phyloP scores from a whole-genome alignment of 2,797 vertebrate species.

The Clarias laeviceps region DNA sequence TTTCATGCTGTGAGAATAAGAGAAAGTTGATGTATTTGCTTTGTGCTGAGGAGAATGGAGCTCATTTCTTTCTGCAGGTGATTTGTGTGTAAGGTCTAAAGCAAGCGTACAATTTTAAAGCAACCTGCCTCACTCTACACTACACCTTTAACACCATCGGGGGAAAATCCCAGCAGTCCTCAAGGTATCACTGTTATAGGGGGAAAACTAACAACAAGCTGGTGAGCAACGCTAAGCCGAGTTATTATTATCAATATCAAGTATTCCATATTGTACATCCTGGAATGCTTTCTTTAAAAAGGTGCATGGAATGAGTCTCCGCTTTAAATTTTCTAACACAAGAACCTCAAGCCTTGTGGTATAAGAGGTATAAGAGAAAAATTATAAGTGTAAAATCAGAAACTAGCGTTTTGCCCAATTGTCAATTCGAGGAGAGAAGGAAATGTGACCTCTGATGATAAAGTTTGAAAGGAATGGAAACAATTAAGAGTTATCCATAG shows the following conservation, averaged over 20 bases:
- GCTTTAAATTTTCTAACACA: no score
- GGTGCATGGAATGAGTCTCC: background rate
- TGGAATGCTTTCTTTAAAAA: background rate
- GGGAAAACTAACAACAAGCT: no score
- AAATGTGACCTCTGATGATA: no score
- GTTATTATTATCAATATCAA: background rate
- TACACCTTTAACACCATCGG: background rate
- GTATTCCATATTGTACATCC: background rate
- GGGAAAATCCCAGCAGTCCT: background rate
- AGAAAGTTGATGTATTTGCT: conserved; percentile 27
- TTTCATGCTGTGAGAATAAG: conserved; percentile 31
- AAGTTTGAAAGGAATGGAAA: no score
- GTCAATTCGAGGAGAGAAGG: no score
- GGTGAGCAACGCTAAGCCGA: background rate
- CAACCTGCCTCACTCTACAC: background rate
- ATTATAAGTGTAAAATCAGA: background rate
- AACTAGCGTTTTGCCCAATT: background rate
- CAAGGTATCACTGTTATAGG: background rate
- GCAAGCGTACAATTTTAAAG: background rate
- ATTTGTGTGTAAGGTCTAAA: conserved; percentile 1
- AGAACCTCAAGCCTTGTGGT: no score
- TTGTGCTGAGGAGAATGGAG: conserved; percentile 20
- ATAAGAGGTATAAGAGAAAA: no score
- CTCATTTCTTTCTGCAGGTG: conserved; percentile 25
- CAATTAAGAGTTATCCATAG: background rate